Conservation (phyloP, 2,113 vertebrate species). For the Mustela lutreola region DNA sequence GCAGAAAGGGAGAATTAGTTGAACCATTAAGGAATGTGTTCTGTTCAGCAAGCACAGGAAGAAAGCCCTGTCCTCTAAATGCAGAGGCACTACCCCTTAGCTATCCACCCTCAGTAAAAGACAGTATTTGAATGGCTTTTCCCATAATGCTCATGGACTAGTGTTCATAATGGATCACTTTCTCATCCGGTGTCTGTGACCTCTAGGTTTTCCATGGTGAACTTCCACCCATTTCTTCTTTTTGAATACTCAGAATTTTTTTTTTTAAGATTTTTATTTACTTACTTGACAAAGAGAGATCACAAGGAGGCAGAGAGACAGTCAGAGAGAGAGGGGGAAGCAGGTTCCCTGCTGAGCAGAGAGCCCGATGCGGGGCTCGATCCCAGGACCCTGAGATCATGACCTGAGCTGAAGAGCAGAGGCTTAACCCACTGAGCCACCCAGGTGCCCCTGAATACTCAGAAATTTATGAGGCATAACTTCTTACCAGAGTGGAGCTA, state of each 20-base stretch:
- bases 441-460: background rate
- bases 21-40: background rate
- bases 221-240: background rate
- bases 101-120: accelerated
- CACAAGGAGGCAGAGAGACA: no score
- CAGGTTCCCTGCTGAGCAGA: no score
- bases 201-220: background rate
- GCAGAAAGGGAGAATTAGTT: background rate
- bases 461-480: background rate
- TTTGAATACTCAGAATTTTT: background rate
- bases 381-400: no score
- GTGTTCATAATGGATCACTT: background rate
- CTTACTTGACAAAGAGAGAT: no score
- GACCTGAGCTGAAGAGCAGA: no score
- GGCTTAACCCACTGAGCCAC: no score
- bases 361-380: no score
- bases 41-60: background rate
- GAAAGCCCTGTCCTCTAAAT: background rate
- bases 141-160: background rate
- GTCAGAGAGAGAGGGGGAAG: no score
- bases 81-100: background rate
- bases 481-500: background rate
- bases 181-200: background rate
- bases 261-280: no score
- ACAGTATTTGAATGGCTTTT: background rate